phyloP scores from a whole-genome alignment of 2,888 invertebrate species.

The Tipula lateralis region DNA sequence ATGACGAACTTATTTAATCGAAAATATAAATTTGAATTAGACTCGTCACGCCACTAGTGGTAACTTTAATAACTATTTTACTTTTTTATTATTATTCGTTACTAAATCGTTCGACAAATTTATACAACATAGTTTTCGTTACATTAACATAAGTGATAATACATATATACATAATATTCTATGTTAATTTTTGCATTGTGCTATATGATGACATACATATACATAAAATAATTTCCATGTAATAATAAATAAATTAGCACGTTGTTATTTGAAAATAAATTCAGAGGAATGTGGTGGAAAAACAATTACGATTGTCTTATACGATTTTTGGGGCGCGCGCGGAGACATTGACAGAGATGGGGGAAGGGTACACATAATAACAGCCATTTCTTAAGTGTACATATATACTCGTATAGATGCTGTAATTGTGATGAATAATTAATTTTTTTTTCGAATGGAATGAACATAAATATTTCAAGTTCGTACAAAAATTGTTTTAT shows the following conservation, averaged over 20 bases:
- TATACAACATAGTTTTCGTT: not conserved
- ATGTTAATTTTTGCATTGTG: not conserved
- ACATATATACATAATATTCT: not conserved
- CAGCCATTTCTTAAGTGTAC: not conserved
- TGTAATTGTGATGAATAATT: not conserved
- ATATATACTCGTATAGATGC: not conserved
- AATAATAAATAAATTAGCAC: conserved; percentile 1
- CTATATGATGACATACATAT: not conserved
- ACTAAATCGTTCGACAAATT: not conserved
- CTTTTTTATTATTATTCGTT: no score
- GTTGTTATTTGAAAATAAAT: not conserved
- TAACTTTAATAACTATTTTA: no score
- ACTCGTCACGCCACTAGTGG: no score
- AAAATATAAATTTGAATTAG: no score
- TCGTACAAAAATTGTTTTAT: not conserved
- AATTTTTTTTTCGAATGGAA: not conserved
- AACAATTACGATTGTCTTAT: not conserved
- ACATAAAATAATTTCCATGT: not conserved
- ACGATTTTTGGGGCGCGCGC: not conserved
- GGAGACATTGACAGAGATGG: no score
- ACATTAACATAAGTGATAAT: not conserved
- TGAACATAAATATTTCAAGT: not conserved
- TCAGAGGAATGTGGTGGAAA: not conserved
- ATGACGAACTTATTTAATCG: no score
- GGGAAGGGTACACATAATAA: not conserved